Evolutionary conservation across 2,113 vertebrate genomes (phyloP).

Genomic region (Haemorhous mexicanus): DNA sequence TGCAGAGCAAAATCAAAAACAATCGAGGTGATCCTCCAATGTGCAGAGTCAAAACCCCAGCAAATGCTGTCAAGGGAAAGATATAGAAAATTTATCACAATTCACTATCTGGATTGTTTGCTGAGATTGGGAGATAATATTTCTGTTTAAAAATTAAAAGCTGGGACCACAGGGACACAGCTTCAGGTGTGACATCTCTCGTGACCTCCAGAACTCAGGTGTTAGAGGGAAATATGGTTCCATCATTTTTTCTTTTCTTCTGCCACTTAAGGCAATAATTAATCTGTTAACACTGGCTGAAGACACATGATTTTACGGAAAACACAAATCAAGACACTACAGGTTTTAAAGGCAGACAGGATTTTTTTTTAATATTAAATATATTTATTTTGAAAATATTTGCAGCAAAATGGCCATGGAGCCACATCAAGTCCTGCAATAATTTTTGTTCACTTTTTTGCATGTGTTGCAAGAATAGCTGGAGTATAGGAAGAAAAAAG

Average conservation of each 20-base stretch:
- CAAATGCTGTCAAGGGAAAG: neutral
- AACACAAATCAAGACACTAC: constrained; percentile 48
- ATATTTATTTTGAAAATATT: neutral
- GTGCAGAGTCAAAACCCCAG: neutral
- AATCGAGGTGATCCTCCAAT: fast-evolving
- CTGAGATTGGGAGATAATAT: neutral
- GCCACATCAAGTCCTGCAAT: neutral
- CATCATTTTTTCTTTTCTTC: neutral
- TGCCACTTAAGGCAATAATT: neutral
- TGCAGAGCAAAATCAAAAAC: neutral
- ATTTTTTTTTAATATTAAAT: neutral
- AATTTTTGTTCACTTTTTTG: neutral
- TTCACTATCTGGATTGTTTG: neutral
- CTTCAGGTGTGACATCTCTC: neutral
- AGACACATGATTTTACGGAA: constrained; percentile 24
- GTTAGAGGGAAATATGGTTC: neutral
- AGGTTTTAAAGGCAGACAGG: constrained; percentile 13
- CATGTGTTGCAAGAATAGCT: neutral
- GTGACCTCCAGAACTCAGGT: neutral
- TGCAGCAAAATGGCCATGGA: neutral
- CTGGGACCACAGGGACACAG: neutral
- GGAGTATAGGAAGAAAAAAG: neutral
- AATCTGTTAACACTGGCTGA: neutral
- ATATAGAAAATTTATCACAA: neutral
- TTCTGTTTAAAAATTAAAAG: neutral